phyloP scores from a whole-genome alignment of 64 coral and sea anemone genomes.

The Montipora capricornis region DNA sequence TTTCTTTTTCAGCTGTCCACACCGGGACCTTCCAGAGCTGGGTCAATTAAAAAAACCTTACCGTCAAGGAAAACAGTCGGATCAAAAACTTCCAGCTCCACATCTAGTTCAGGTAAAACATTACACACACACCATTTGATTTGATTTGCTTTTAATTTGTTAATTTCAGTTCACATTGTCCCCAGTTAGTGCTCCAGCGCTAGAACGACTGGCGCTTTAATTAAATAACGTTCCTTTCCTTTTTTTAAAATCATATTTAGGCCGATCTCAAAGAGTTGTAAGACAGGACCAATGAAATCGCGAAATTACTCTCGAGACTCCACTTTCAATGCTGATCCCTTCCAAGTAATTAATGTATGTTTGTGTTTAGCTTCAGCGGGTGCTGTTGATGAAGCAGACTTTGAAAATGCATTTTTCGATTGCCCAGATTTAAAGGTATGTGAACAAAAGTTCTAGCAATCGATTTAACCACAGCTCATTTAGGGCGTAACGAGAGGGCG shows the following conservation, averaged over 20 bases:
- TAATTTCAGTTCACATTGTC: too few relatives aligned
- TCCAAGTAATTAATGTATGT: neutral
- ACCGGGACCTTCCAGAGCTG: constrained; percentile 37
- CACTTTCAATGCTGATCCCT: neutral
- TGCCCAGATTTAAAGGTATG: constrained; percentile 84
- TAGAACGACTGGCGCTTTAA: too few relatives aligned
- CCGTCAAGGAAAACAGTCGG: constrained; percentile 44
- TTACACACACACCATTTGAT: too few relatives aligned
- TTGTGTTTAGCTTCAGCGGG: constrained; percentile 73
- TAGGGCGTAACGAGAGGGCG: too few relatives aligned
- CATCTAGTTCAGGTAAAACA: constrained; percentile 29
- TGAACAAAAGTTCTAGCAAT: neutral
- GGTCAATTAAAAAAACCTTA: constrained; percentile 35
- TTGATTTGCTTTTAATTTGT: too few relatives aligned
- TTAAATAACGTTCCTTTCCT: too few relatives aligned
- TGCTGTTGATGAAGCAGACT: constrained; percentile 94
- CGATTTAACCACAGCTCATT: neutral
- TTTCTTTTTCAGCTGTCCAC: constrained; percentile 38
- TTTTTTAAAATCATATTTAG: too few relatives aligned
- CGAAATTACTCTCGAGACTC: too few relatives aligned
- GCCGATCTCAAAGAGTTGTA: too few relatives aligned
- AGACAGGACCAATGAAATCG: too few relatives aligned
- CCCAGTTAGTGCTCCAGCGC: too few relatives aligned
- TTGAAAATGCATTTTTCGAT: constrained; percentile 90
- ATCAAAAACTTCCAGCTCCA: constrained; percentile 18